A percentile compares a stretch with the other conserved stretches of the same genome.
Evolutionary conservation across 1,140 invertebrate species (phyloP).

Genomic region (Uloborus diversus): DNA sequence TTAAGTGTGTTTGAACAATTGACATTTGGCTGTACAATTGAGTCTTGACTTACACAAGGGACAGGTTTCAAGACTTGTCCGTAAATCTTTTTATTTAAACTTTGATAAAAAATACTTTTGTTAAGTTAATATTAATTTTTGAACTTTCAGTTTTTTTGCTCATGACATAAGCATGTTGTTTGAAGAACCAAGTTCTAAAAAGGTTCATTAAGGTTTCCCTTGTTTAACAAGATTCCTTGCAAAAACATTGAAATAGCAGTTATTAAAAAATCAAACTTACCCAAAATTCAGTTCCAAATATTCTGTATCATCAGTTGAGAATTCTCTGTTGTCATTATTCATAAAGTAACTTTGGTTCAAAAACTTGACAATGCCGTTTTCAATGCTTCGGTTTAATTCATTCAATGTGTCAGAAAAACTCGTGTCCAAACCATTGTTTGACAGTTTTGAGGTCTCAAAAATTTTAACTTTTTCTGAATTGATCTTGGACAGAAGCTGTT

Average conservation of each 20-base stretch:
- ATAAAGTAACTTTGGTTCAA: slow-evolving; percentile 34
- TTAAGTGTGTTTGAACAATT: too few species aligned
- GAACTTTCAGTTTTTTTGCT: too few species aligned
- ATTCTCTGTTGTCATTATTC: background rate
- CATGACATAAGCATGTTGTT: too few species aligned
- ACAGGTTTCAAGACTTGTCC: too few species aligned
- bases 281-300: slow-evolving; percentile 11
- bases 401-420: slow-evolving; percentile 26
- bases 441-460: slow-evolving; percentile 6
- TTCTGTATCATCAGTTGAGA: slow-evolving; percentile 16
- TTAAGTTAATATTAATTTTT: too few species aligned
- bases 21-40: too few species aligned
- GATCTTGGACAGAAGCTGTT: slow-evolving; percentile 17
- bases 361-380: slow-evolving; percentile 34
- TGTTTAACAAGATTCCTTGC: background rate
- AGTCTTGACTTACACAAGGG: too few species aligned
- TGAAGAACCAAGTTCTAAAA: too few species aligned
- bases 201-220: too few species aligned
- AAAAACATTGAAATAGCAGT: background rate
- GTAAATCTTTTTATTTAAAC: too few species aligned
- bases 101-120: too few species aligned
- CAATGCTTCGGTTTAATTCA: slow-evolving; percentile 24
- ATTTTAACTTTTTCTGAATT: slow-evolving; percentile 3
- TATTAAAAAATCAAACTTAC: background rate
- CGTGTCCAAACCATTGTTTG: background rate